phyloP scores from a whole-genome alignment of 2,797 vertebrate species.

The Labroides dimidiatus region DNA sequence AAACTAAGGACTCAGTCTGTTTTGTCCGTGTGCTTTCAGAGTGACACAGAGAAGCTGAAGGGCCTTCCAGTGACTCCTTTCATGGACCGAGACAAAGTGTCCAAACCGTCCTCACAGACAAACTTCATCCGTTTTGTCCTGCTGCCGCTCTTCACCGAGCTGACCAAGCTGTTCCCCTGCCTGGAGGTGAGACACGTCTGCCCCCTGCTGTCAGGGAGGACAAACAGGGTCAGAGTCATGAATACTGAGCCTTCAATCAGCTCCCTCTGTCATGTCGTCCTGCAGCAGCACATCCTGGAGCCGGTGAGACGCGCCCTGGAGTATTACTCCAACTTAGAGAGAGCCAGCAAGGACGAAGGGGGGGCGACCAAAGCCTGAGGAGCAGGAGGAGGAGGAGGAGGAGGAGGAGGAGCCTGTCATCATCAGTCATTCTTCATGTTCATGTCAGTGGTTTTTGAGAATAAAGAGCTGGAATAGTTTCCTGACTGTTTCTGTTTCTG shows the following conservation, averaged over 20 bases:
- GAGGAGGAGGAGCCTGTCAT: not conserved
- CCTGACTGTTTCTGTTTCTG: too few species aligned
- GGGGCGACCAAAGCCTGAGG: not conserved
- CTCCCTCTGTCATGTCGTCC: not conserved
- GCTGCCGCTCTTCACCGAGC: slow-evolving; percentile 75
- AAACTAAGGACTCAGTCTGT: too few species aligned
- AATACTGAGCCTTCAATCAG: too few species aligned
- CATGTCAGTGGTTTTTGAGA: too few species aligned
- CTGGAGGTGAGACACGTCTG: slow-evolving; percentile 56
- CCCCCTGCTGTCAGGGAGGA: not conserved
- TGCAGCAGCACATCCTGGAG: slow-evolving; percentile 77
- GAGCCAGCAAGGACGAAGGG: slow-evolving; percentile 34
- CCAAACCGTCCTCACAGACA: slow-evolving; percentile 92
- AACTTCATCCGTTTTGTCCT: slow-evolving; percentile 87
- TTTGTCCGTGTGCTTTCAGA: slow-evolving; percentile 73
- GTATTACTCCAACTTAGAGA: slow-evolving; percentile 74
- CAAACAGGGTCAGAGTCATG: too few species aligned
- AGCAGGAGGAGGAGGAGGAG: too few species aligned
- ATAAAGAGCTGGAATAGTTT: too few species aligned
- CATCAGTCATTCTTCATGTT: too few species aligned
- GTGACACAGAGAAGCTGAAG: slow-evolving; percentile 91
- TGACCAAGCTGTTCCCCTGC: slow-evolving; percentile 70
- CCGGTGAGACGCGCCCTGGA: slow-evolving; percentile 74
- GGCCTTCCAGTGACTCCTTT: slow-evolving; percentile 93
- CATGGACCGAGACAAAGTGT: slow-evolving; percentile 95